Evolutionary conservation across 2,888 invertebrate species (phyloP).

Genomic region (Saturnia japonica): DNA sequence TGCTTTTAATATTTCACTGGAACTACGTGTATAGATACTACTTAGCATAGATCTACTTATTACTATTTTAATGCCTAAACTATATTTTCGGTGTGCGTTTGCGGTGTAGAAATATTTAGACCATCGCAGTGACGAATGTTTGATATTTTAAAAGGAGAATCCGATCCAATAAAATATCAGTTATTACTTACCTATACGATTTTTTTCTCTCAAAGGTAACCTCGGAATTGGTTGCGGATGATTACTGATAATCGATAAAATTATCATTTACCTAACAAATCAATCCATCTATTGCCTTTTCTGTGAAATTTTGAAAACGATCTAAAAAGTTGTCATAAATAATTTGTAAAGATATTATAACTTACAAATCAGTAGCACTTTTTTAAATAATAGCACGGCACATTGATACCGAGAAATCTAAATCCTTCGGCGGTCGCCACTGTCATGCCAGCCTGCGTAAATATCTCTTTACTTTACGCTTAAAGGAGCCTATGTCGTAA

Average conservation of each 20-base stretch:
- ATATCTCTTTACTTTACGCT: too few species aligned
- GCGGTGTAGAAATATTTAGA: background rate
- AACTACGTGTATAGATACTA: background rate
- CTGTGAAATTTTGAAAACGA: background rate
- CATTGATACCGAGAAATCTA: too few species aligned
- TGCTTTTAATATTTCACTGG: background rate
- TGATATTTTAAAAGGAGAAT: background rate
- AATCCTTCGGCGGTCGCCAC: too few species aligned
- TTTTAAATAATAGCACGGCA: too few species aligned
- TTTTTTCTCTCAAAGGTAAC: background rate
- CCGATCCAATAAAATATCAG: background rate
- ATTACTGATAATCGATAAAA: background rate
- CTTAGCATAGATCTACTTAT: background rate
- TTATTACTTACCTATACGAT: background rate
- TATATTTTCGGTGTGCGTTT: background rate
- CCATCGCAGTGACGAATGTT: background rate
- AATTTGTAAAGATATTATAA: too few species aligned
- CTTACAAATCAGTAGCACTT: too few species aligned
- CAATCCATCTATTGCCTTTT: background rate
- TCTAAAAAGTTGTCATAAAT: too few species aligned
- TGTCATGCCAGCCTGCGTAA: too few species aligned
- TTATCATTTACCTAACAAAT: background rate
- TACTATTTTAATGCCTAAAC: background rate
- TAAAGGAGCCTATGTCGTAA: too few species aligned
- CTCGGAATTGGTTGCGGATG: background rate